Conservation (phyloP, 2,888 invertebrate genomes). For the Lepidochitona cinerea region DNA sequence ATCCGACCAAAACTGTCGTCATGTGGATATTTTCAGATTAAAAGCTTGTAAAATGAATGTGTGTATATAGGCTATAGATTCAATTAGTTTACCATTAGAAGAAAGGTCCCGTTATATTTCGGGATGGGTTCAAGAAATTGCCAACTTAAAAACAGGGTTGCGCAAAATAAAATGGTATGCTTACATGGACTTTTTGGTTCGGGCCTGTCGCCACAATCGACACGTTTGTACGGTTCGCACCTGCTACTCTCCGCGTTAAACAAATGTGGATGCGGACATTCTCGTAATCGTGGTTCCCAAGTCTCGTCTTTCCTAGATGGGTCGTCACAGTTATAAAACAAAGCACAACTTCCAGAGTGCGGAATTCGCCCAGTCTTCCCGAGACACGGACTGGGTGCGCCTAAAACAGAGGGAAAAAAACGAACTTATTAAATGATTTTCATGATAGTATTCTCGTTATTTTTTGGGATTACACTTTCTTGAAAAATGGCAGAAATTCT, state of each 20-base stretch:
- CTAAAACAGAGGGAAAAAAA: not conserved
- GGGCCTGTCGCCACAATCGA: not conserved
- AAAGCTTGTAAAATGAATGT: too few relatives aligned
- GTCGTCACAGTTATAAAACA: slow-evolving; percentile 26
- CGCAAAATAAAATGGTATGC: not conserved
- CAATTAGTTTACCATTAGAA: too few relatives aligned
- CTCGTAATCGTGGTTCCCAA: slow-evolving; percentile 22
- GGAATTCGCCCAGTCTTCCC: not conserved
- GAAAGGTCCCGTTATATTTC: too few relatives aligned
- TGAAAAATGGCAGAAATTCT: too few relatives aligned
- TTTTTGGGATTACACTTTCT: too few relatives aligned
- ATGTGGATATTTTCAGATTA: too few relatives aligned
- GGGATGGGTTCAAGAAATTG: too few relatives aligned
- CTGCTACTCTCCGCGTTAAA: slow-evolving; percentile 22
- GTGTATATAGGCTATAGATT: too few relatives aligned
- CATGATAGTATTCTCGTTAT: too few relatives aligned
- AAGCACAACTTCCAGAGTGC: slow-evolving; percentile 25
- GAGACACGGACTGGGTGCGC: not conserved
- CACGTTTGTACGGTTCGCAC: slow-evolving; percentile 21
- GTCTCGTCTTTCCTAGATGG: slow-evolving; percentile 6
- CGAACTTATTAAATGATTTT: too few relatives aligned
- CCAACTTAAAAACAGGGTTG: too few relatives aligned
- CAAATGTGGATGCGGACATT: slow-evolving; percentile 23
- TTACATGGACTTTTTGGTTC: not conserved
- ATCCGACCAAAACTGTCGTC: too few relatives aligned